Evolutionary conservation across 2,797 vertebrate species (phyloP).

Genomic region (Gambusia yucatana): DNA sequence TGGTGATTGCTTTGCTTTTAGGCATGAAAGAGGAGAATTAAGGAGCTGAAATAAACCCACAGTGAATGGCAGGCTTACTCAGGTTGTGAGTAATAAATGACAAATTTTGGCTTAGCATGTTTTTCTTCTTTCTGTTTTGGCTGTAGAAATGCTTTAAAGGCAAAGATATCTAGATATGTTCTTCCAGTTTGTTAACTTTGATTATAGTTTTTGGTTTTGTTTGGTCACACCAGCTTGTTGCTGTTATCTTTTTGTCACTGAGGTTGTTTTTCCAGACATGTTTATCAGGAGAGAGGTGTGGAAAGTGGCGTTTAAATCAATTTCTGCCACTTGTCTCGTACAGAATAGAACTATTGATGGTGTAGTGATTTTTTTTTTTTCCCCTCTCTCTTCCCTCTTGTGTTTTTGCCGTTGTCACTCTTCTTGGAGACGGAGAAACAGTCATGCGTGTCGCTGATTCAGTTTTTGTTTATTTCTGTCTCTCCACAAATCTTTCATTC

Average conservation of each 20-base stretch:
- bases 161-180: neutral
- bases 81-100: conserved; percentile 2
- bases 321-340: conserved; percentile 45
- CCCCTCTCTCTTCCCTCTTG: neutral
- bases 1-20: conserved; percentile 44
- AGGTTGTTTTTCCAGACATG: conserved; percentile 29
- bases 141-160: neutral
- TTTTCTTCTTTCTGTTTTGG: neutral
- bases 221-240: conserved; percentile 19
- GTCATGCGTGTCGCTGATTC: conserved; percentile 19
- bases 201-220: conserved; percentile 4
- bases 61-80: conserved; percentile 14
- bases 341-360: conserved; percentile 49
- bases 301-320: conserved; percentile 39
- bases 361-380: conserved; percentile 14
- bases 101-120: neutral
- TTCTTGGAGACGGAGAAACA: conserved; percentile 27
- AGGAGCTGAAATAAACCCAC: conserved; percentile 23
- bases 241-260: conserved; percentile 6
- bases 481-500: conserved; percentile 22
- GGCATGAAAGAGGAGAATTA: conserved; percentile 25
- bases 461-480: conserved; percentile 32
- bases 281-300: conserved; percentile 37
- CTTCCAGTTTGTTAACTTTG: neutral
- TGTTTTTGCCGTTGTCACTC: conserved; percentile 20